These are phyloP conservation scores for Brachionus manjavacas DNA, from an alignment of 1,140 invertebrate species.

Conservation along the genomic window DNA sequence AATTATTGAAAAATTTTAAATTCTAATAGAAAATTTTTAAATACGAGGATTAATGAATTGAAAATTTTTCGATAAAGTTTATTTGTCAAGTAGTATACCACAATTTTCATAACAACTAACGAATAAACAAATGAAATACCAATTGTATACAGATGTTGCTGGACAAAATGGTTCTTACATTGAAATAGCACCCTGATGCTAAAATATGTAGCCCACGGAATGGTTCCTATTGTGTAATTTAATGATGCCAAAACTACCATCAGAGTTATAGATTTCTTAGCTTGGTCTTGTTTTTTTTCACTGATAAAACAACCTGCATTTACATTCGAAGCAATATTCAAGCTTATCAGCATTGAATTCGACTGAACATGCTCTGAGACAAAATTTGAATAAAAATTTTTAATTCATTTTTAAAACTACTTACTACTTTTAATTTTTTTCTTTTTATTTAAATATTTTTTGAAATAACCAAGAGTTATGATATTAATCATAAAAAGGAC, in stretches of 20 bases:
- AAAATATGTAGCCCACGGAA: constrained; percentile 10
- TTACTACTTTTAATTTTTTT: neutral
- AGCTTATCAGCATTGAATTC: neutral
- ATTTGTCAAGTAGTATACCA: neutral
- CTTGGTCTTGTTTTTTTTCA: neutral
- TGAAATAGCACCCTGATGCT: neutral
- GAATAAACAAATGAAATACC: neutral
- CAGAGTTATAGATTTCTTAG: neutral
- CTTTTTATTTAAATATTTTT: neutral
- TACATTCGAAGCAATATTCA: neutral
- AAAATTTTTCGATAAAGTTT: neutral
- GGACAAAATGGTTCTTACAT: neutral
- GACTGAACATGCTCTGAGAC: neutral
- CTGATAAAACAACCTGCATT: neutral
- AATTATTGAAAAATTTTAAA: neutral
- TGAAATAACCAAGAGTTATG: neutral
- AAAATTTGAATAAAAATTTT: neutral
- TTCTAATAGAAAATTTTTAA: neutral
- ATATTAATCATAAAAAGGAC: neutral
- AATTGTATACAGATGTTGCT: neutral
- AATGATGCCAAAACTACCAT: neutral
- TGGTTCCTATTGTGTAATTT: neutral
- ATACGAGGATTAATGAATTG: neutral
- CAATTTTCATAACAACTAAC: neutral
- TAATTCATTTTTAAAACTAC: neutral